Conservation (phyloP, 2,797 vertebrate genomes). For the Lateolabrax maculatus region DNA sequence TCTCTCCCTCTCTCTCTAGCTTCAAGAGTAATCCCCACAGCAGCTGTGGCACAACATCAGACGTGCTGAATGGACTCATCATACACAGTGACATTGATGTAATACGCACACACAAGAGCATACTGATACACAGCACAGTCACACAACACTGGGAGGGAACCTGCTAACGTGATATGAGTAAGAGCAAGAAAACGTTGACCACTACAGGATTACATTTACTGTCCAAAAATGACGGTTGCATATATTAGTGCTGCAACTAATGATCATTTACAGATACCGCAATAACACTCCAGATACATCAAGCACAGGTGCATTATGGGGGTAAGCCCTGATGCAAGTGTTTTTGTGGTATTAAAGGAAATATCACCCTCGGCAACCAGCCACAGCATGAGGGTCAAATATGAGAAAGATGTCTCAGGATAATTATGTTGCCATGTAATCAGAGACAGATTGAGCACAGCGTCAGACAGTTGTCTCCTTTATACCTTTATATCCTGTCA, state of each 20-base stretch:
- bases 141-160: background rate
- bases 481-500: no score
- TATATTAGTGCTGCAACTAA: background rate
- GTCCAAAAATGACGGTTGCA: background rate
- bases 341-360: background rate
- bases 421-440: background rate
- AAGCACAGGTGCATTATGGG: background rate
- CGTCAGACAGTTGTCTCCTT: background rate
- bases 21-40: conserved; percentile 65
- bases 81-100: conserved; percentile 19
- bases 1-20: conserved; percentile 41
- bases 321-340: background rate
- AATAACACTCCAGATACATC: background rate
- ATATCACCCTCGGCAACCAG: background rate
- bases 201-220: background rate
- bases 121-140: background rate
- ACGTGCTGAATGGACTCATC: conserved; percentile 59
- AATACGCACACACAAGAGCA: conserved; percentile 5
- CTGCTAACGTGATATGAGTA: background rate
- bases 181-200: background rate
- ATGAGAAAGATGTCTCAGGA: background rate
- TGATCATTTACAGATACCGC: background rate
- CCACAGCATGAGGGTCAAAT: background rate
- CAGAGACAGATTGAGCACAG: no score
- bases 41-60: conserved; percentile 59